A percentile compares a stretch with the other conserved stretches of the same genome.
Conservation (phyloP, 2,888 invertebrate species). For the Hydraecia micacea region DNA sequence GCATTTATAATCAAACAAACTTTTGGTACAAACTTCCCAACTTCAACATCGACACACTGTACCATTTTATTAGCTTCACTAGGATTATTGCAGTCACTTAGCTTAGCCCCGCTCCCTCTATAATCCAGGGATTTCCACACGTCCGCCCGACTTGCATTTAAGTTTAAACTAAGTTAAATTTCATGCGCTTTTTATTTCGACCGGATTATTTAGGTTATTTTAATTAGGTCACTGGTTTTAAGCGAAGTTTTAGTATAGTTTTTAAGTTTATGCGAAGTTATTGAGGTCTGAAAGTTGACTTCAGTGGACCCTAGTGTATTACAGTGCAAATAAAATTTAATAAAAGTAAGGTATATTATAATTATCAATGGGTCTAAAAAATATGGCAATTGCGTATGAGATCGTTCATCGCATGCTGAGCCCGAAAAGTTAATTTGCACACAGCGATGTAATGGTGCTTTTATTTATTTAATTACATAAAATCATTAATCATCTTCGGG, state of each 20-base stretch:
- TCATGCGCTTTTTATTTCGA: conserved; percentile 54
- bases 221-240: conserved; percentile 55
- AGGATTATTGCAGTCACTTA: conserved; percentile 62
- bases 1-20: conserved; percentile 1
- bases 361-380: not conserved
- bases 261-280: conserved; percentile 14
- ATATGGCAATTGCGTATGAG: not conserved
- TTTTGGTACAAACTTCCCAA: conserved; percentile 16
- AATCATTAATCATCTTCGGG: not conserved
- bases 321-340: not conserved
- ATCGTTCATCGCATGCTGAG: not conserved
- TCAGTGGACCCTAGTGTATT: not conserved
- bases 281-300: not conserved
- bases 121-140: conserved; percentile 66
- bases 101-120: conserved; percentile 42
- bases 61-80: conserved; percentile 46
- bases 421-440: not conserved
- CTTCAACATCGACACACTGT: conserved; percentile 37
- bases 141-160: conserved; percentile 52
- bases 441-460: not conserved
- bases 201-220: conserved; percentile 57
- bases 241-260: conserved; percentile 12
- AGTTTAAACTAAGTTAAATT: conserved; percentile 59
- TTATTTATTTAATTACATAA: not conserved
- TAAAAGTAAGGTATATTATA: not conserved